Conservation (phyloP, 2,888 invertebrate genomes). For the Gastracanthus pulcherrimus region DNA sequence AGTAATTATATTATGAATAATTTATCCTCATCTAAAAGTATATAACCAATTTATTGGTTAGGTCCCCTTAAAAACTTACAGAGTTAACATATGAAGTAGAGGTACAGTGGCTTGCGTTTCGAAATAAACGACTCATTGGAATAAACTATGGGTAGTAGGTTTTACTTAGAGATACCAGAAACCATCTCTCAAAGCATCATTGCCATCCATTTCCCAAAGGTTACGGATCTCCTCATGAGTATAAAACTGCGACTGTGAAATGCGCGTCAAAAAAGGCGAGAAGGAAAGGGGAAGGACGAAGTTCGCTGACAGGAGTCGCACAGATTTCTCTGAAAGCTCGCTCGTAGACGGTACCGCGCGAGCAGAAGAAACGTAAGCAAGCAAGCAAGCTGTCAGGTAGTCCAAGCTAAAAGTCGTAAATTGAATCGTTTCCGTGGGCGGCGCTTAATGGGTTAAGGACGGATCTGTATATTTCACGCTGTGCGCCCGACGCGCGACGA, state of each 20-base stretch:
- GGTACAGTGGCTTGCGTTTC: too few species aligned
- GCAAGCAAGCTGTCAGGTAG: background rate
- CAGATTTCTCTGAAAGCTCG: background rate
- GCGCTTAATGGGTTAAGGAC: conserved; percentile 41
- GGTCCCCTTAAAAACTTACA: too few species aligned
- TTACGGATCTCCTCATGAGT: too few species aligned
- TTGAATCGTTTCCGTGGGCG: conserved; percentile 41
- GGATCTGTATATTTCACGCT: conserved; percentile 21
- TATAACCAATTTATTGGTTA: too few species aligned
- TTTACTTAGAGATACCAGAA: too few species aligned
- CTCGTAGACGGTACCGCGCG: background rate
- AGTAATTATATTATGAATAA: too few species aligned
- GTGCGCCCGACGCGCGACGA: background rate
- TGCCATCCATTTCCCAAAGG: too few species aligned
- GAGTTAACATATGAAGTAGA: too few species aligned
- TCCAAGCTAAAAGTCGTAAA: conserved; percentile 28
- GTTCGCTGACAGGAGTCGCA: background rate
- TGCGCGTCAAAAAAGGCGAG: conserved; percentile 14
- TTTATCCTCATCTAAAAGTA: too few species aligned
- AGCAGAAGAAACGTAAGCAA: conserved; percentile 10
- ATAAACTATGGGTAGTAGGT: too few species aligned
- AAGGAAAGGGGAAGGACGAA: background rate
- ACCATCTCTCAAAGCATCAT: too few species aligned
- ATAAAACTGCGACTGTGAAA: background rate
- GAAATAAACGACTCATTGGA: too few species aligned